Evolutionary conservation across 2,113 vertebrate species (phyloP), one percentile per base, ranked within the genome.

Genomic region (Hyperopisus bebe): DNA sequence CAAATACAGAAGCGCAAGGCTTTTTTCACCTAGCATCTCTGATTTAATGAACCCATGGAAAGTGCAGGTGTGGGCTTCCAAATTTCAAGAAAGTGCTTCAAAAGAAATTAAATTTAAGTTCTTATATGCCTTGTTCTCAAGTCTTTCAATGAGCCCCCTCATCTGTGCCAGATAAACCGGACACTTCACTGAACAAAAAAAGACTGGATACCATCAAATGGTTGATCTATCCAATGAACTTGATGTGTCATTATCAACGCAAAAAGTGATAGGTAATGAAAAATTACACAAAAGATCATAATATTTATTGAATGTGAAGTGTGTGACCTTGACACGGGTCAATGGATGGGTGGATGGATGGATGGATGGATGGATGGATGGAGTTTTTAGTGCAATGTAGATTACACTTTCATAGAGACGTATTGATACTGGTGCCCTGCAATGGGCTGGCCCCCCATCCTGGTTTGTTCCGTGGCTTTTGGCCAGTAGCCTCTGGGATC

Each of bases 151-250:
- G 46, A 50, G 13, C 9, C 83, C 46, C 83, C 86, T 55, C 80
- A 53, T 50, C 24, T 17, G 55, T 51, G 42, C 27, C n/a, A 91
- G 2, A 88, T 47, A 90, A 31, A 27, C 70, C 48, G 85, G 88
- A 89, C 53, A 58, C 89, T 50, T 24, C 58, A 58, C 55, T 77
- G 42, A 62, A 66, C 47, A 77, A 66, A 91, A 8, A 90, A 88
- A 77, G 66, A 80, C 53, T 74, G 88, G 46, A 80, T 90, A 50
- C 46, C 17, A 62, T 88, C 86, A 88, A 88, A 86, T 27, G 31
- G 89, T 53, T n/a, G 51, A 15, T 19, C 82, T 27, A 1, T 11
- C 17, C 42, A 47, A 24, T 85, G 19, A 47, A 21, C 19, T 5
- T 48, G 42, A 35, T 17, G 70, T 15, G 82, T 48, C 46, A 47